A percentile compares a stretch with the other conserved stretches of the same genome.
Evolutionary conservation across 2,888 invertebrate genomes (phyloP).

Genomic region (Aelia acuminata): DNA sequence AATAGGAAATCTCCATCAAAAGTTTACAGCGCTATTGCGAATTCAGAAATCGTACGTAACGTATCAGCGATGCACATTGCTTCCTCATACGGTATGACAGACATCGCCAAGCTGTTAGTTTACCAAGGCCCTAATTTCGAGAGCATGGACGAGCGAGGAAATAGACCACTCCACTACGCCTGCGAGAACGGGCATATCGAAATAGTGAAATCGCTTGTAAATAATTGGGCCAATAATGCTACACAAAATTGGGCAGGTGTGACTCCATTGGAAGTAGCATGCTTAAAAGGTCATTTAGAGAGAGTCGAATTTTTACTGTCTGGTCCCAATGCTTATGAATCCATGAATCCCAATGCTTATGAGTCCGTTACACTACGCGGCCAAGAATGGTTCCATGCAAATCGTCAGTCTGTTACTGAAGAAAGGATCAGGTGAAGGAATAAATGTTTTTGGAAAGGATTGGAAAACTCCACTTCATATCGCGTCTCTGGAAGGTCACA

Average conservation of each 20-base stretch:
- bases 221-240: background rate
- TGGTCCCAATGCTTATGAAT: background rate
- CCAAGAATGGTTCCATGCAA: constrained; percentile 82
- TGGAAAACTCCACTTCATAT: constrained; percentile 65
- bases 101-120: background rate
- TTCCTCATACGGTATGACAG: background rate
- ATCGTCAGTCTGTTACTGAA: constrained; percentile 77
- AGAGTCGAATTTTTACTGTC: background rate
- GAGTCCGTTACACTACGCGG: constrained; percentile 96
- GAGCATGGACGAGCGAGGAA: background rate
- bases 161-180: background rate
- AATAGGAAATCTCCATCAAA: background rate
- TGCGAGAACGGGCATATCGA: background rate
- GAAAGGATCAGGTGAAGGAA: constrained; percentile 79
- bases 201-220: background rate
- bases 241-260: background rate
- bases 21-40: background rate
- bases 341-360: background rate
- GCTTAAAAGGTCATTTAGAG: background rate
- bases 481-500: constrained; percentile 65
- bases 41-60: background rate
- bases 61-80: background rate
- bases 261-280: background rate
- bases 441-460: background rate
- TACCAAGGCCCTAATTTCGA: background rate